Evolutionary conservation across 37 sponge, comb jelly and placozoan species (phyloP).

Genomic region (Oopsacas minuta): DNA sequence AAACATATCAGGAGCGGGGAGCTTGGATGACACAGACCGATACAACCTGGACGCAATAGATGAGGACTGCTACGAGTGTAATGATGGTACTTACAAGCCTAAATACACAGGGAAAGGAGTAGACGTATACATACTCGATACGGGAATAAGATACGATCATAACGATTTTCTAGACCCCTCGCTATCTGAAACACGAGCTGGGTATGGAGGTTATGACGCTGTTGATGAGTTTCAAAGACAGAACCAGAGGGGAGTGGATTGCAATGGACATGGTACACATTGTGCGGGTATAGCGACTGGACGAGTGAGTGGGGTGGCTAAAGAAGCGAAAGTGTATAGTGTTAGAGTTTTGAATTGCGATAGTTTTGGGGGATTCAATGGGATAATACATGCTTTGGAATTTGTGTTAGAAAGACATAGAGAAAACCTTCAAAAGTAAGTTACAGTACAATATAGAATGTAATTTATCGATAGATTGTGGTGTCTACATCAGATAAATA

Average conservation of each 20-base stretch:
- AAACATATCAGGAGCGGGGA: background rate
- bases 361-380: background rate
- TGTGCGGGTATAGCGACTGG: background rate
- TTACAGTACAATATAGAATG: too few species aligned
- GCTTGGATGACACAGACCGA: background rate
- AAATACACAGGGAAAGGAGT: conserved; percentile 19
- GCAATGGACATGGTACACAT: background rate
- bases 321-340: conserved; percentile 4
- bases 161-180: background rate
- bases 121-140: conserved; percentile 23
- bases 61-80: background rate
- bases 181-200: background rate
- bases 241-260: background rate
- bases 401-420: background rate
- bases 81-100: background rate
- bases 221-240: background rate
- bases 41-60: background rate
- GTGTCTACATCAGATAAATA: too few species aligned
- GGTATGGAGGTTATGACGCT: conserved; percentile 23
- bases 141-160: conserved; percentile 26
- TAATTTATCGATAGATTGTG: too few species aligned
- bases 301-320: background rate
- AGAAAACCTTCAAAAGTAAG: background rate
- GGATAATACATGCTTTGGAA: background rate
- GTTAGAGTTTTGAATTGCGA: background rate